A percentile compares a stretch with the other conserved stretches of the same genome.
These are phyloP conservation scores for Drepana falcataria DNA, from an alignment of 2,888 invertebrate genomes.

Conservation along the genomic window DNA sequence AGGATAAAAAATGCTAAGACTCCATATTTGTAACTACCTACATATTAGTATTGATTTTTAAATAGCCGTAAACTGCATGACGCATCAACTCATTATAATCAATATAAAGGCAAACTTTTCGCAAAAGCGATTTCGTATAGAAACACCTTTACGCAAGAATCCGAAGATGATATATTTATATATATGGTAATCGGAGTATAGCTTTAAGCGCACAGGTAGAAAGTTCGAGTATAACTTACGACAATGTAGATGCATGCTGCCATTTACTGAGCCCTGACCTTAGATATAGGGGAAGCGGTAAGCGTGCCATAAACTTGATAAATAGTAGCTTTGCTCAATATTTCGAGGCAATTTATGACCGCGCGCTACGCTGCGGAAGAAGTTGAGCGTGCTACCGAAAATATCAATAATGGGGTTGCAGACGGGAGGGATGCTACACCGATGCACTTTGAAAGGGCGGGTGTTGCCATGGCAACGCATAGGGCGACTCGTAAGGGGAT, in stretches of 20 bases:
- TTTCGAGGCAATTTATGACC: constrained; percentile 53
- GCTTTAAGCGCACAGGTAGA: constrained; percentile 9
- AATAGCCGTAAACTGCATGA: too few species aligned
- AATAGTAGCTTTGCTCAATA: constrained; percentile 59
- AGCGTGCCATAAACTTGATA: constrained; percentile 55
- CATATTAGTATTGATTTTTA: too few species aligned
- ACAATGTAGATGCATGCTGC: constrained; percentile 41
- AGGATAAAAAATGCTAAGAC: too few species aligned
- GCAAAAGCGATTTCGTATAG: background rate
- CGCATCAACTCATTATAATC: too few species aligned
- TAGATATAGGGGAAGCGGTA: constrained; percentile 36
- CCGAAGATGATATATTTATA: too few species aligned
- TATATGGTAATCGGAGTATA: background rate
- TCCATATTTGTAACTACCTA: too few species aligned
- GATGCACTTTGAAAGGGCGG: constrained; percentile 25
- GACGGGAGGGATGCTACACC: constrained; percentile 37
- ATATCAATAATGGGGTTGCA: constrained; percentile 61
- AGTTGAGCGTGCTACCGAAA: constrained; percentile 40
- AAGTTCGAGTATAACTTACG: constrained; percentile 21
- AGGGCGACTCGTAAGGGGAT: constrained; percentile 57
- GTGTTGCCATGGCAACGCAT: constrained; percentile 30
- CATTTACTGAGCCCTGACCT: constrained; percentile 39
- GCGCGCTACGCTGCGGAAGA: constrained; percentile 45
- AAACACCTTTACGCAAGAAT: too few species aligned
- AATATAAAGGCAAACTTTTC: too few species aligned